Evolutionary conservation across 2,888 invertebrate species (phyloP).

Genomic region (Liodrosophila aerea): DNA sequence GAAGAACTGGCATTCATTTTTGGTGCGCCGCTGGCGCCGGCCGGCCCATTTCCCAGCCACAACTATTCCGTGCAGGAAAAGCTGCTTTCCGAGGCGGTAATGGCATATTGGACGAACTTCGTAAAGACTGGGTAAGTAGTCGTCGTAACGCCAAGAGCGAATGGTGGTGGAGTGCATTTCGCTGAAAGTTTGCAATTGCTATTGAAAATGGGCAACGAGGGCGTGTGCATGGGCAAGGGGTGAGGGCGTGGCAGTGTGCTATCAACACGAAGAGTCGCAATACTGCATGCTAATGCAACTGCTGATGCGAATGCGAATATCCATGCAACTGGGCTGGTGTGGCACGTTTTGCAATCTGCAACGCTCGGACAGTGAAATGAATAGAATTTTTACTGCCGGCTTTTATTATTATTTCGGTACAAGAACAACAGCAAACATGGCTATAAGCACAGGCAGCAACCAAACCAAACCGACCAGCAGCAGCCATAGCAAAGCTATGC

Average conservation of each 20-base stretch:
- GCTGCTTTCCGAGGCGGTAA: conserved; percentile 91
- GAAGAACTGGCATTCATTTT: conserved; percentile 94
- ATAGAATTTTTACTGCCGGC: conserved; percentile 76
- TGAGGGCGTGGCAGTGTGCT: conserved; percentile 12
- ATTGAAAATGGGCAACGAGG: conserved; percentile 31
- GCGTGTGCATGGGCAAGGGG: neutral
- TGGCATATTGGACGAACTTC: conserved; percentile 95
- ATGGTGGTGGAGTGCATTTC: conserved; percentile 66
- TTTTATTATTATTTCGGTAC: conserved; percentile 64
- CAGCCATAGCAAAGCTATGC: conserved; percentile 37
- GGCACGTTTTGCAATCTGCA: conserved; percentile 76
- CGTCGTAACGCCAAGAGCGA: conserved; percentile 27
- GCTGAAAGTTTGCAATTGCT: conserved; percentile 43
- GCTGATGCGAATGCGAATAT: conserved; percentile 28
- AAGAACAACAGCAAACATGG: conserved; percentile 37
- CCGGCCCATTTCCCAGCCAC: conserved; percentile 87
- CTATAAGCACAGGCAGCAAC: conserved; percentile 25
- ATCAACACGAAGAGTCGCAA: conserved; percentile 49
- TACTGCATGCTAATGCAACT: conserved; percentile 62
- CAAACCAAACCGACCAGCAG: conserved; percentile 4
- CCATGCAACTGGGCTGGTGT: conserved; percentile 34
- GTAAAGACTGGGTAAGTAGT: conserved; percentile 91
- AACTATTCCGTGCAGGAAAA: conserved; percentile 90
- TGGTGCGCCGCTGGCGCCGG: conserved; percentile 91
- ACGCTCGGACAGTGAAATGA: conserved; percentile 74